phyloP scores from a whole-genome alignment of 2,888 invertebrate genomes.

The Sarcophaga carnaria region DNA sequence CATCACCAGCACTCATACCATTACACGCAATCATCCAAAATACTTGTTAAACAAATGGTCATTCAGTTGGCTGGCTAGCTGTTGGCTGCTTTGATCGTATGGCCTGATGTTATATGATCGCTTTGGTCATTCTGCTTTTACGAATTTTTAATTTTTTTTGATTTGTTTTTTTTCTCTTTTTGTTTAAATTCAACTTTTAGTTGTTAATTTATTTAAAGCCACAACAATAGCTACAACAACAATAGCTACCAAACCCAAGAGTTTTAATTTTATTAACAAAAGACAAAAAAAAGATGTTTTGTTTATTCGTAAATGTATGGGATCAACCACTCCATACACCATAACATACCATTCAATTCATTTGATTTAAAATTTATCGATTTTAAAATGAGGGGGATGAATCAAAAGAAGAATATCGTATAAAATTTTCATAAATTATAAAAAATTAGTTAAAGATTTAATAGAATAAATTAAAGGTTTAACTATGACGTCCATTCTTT shows the following conservation, averaged over 20 bases:
- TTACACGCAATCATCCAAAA: neutral
- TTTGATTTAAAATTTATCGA: too few species aligned
- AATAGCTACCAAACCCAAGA: neutral
- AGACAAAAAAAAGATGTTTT: neutral
- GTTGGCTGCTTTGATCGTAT: conserved; percentile 2
- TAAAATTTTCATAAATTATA: too few species aligned
- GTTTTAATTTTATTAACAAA: neutral
- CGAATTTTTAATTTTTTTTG: too few species aligned
- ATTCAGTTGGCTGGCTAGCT: neutral
- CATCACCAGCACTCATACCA: conserved; percentile 1
- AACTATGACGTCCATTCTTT: too few species aligned
- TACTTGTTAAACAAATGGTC: conserved; percentile 34
- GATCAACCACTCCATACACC: too few species aligned
- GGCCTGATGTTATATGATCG: neutral
- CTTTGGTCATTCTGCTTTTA: neutral
- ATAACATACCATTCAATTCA: too few species aligned
- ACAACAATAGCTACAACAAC: conserved; percentile 3
- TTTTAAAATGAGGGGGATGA: too few species aligned
- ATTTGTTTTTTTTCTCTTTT: neutral
- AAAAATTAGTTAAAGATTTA: too few species aligned
- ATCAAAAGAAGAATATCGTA: too few species aligned
- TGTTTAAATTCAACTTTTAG: neutral
- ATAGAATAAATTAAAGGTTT: too few species aligned
- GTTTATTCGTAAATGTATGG: neutral
- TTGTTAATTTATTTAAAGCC: conserved; percentile 31